Percentiles rank a stretch among this genome's conserved stretches.
These are phyloP conservation scores for Eupithecia subumbrata DNA, from an alignment of 2,888 invertebrate species.

Conservation along the genomic window DNA sequence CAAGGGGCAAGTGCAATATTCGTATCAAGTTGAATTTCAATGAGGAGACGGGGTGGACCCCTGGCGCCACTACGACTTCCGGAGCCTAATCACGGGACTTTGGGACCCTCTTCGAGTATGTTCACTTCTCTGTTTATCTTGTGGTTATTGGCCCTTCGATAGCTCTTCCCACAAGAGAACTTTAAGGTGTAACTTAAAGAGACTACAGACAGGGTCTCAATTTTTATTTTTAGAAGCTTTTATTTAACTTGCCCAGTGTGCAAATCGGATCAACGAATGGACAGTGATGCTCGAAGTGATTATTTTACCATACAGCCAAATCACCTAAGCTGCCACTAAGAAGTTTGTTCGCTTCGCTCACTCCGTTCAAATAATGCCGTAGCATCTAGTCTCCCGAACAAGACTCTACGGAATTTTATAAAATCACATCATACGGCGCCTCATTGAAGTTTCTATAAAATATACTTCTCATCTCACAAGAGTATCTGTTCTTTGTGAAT, in stretches of 20 bases:
- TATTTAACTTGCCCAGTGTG: too few species aligned
- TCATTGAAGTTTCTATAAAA: neutral
- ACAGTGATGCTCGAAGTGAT: too few species aligned
- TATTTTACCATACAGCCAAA: too few species aligned
- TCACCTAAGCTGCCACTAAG: too few species aligned
- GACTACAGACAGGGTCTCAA: neutral
- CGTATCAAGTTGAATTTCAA: neutral
- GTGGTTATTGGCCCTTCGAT: conserved; percentile 1
- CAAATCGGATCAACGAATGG: too few species aligned
- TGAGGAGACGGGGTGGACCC: neutral
- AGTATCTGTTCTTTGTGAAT: too few species aligned
- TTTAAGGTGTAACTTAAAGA: neutral
- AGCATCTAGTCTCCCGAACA: too few species aligned
- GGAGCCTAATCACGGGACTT: neutral
- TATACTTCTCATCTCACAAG: neutral
- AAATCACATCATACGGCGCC: too few species aligned
- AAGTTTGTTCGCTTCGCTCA: too few species aligned
- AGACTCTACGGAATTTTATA: too few species aligned
- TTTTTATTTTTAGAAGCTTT: too few species aligned
- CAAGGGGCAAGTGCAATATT: conserved; percentile 2
- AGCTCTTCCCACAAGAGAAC: neutral
- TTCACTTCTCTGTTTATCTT: conserved; percentile 2
- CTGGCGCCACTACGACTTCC: neutral
- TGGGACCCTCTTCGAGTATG: neutral
- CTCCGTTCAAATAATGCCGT: too few species aligned